Evolutionary conservation across 2,113 vertebrate species (phyloP).

Genomic region (Pelobates fuscus): DNA sequence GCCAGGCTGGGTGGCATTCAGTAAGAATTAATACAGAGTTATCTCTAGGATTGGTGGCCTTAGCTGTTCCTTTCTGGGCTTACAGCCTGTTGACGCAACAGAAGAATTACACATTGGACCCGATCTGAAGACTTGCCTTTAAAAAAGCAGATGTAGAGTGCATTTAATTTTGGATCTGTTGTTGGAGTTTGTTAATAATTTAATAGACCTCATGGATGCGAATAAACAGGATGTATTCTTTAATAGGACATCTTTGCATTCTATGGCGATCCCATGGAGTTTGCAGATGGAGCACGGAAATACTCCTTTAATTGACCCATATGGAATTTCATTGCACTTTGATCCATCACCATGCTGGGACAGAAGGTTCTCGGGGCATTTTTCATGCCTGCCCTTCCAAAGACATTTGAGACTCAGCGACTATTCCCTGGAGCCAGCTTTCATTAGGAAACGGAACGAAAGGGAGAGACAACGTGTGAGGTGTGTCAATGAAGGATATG

Average conservation of each 20-base stretch:
- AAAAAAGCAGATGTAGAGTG: too few species aligned
- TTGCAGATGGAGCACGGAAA: conserved; percentile 6
- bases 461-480: conserved; percentile 80
- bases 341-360: conserved; percentile 8
- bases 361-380: conserved; percentile 42
- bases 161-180: too few species aligned
- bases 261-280: conserved; percentile 20
- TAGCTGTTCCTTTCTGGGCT: too few species aligned
- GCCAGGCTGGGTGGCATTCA: conserved; percentile 11
- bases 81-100: too few species aligned
- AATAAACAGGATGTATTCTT: not conserved
- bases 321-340: conserved; percentile 24
- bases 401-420: conserved; percentile 71
- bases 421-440: conserved; percentile 78
- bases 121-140: too few species aligned
- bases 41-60: too few species aligned
- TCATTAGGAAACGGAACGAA: conserved; percentile 83
- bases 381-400: conserved; percentile 72
- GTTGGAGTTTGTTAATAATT: not conserved
- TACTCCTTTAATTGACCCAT: not conserved
- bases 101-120: too few species aligned
- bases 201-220: not conserved
- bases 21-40: not conserved
- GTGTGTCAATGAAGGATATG: conserved; percentile 82
- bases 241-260: conserved; percentile 14